Evolutionary conservation across 37 sponge, comb jelly and placozoan genomes (phyloP).

Genomic region (Spongia lamella): DNA sequence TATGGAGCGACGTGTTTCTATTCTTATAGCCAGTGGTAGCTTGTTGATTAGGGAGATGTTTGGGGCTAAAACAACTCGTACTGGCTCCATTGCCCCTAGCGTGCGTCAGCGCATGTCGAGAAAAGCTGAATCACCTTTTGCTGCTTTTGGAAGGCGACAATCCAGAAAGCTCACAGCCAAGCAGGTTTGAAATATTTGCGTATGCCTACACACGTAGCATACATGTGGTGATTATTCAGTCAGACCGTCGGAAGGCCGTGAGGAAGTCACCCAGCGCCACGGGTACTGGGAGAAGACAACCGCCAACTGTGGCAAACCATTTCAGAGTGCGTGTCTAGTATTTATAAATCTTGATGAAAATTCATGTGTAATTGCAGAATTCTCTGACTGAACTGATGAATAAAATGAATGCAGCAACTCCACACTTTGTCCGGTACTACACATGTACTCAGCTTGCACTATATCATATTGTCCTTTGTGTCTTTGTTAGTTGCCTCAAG

Average conservation of each 20-base stretch:
- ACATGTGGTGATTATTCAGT: neutral
- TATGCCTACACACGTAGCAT: neutral
- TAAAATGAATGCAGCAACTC: conserved; percentile 34
- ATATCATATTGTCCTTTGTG: conserved; percentile 2
- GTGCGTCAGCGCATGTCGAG: conserved; percentile 39
- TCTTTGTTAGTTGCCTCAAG: conserved; percentile 33
- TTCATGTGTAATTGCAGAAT: conserved; percentile 14
- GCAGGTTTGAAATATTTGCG: neutral
- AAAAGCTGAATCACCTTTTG: conserved; percentile 56
- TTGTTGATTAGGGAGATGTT: conserved; percentile 62
- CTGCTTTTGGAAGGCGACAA: conserved; percentile 33
- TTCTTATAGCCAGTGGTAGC: conserved; percentile 37
- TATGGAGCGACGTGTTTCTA: neutral
- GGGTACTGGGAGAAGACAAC: conserved; percentile 26
- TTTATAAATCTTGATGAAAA: neutral
- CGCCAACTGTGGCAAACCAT: conserved; percentile 54
- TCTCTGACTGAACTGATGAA: conserved; percentile 49
- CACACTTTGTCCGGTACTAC: conserved; percentile 39
- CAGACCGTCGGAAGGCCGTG: neutral
- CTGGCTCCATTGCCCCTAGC: conserved; percentile 54
- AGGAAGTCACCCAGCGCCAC: neutral
- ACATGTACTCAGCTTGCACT: neutral
- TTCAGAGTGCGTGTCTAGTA: conserved; percentile 33
- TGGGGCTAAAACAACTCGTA: conserved; percentile 31
- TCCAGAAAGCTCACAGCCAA: conserved; percentile 24